Evolutionary conservation across 2,888 invertebrate species (phyloP).

Genomic region (Linyphia triangularis): DNA sequence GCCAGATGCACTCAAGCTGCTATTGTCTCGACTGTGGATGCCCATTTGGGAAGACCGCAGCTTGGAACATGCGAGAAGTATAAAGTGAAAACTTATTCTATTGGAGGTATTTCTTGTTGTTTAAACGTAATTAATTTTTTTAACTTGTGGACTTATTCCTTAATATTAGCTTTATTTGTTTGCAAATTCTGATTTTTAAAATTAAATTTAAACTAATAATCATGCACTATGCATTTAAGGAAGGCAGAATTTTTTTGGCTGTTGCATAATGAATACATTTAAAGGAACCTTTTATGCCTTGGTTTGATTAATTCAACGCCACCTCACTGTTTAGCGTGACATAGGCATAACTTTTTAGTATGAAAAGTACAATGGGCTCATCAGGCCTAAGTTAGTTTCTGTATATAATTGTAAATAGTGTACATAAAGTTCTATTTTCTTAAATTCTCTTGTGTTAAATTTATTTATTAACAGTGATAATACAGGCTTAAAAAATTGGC

Average conservation of each 20-base stretch:
- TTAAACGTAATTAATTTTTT: not conserved
- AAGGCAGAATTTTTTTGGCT: not conserved
- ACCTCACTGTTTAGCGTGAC: too few species aligned
- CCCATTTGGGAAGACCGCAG: conserved; percentile 86
- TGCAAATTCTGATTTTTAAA: not conserved
- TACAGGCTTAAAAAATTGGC: too few species aligned
- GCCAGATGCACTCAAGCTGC: conserved; percentile 90
- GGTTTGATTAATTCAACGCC: too few species aligned
- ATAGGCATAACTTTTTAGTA: too few species aligned
- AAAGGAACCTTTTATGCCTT: too few species aligned
- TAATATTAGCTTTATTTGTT: not conserved
- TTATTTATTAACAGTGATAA: too few species aligned
- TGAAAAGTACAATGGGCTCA: too few species aligned
- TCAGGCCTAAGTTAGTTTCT: too few species aligned
- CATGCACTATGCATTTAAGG: not conserved
- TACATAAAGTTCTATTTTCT: too few species aligned
- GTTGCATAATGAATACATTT: too few species aligned
- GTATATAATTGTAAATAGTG: too few species aligned
- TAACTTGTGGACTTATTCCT: not conserved
- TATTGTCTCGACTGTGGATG: conserved; percentile 91
- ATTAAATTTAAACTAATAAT: not conserved
- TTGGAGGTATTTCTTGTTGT: conserved; percentile 78
- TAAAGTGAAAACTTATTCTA: conserved; percentile 82
- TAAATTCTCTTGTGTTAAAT: too few species aligned
- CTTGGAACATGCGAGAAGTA: conserved; percentile 92